Base-by-base conservation (phyloP, 2,888 invertebrate genomes). In the Chalcosyrphus nemorum region DNA sequence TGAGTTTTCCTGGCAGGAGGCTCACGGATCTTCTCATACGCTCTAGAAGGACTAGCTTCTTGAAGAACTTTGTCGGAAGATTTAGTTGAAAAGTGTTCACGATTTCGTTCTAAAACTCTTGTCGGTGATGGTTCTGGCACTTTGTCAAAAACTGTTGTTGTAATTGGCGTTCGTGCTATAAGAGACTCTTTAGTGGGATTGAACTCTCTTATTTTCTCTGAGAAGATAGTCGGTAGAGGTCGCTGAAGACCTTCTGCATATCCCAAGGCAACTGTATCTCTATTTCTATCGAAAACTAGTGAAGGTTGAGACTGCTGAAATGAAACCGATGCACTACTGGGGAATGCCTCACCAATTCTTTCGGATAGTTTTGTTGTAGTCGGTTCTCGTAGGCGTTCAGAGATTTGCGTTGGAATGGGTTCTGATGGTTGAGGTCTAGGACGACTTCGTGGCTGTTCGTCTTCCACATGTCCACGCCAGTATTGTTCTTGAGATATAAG, bases 401-500 rank as follows among this genome's bases (percentile, higher is more conserved):
- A 82, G 4, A 43, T 43, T 63, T 68, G 72, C 0, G 82, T 82
- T 0, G 82, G 78, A 2, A 2, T 19, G 11, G 21, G n/a, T 9
- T 38, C 65, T 7, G 43, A 13, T 35, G 13, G 17, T 27, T 54
- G 78, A 15, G n/a, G 52, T 59, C 24, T 38, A 59, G 45, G 59
- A 0, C 41, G 77, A 17, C 47, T 29, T 32, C 24, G 56, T 56
- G 66, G 61, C 19, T 32, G 45, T 21, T 92, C 92, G 45, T 90
- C 88, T 9, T 90, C 88, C 4, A 92, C 91, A 75, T 92, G 92
- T 6, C 90, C 90, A 88, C 92, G 92, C 87, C 92, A 89, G 88
- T 90, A 74, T 88, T 89, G 86, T 87, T 90, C 38, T 19, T 71
- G 47, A 43, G 80, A 45, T 66, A 63, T 21, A n/a, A 57, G 3